phyloP scores from a whole-genome alignment of 2,797 vertebrate genomes.

The Urocyon cinereoargenteus region DNA sequence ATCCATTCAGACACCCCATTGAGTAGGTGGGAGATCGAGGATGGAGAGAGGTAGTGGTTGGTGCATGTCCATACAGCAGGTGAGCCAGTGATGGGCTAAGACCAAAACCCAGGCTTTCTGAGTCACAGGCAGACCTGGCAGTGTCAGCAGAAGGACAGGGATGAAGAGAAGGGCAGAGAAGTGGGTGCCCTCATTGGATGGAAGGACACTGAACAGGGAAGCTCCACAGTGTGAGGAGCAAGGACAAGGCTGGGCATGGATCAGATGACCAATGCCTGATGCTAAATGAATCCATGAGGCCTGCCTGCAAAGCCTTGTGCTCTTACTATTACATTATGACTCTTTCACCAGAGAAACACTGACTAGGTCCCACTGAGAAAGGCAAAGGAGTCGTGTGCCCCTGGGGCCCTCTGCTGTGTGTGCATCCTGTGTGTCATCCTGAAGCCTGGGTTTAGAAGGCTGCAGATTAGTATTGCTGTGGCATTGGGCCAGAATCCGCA shows the following conservation, averaged over 20 bases:
- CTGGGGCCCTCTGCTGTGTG: background rate
- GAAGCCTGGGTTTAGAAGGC: background rate
- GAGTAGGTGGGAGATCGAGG: background rate
- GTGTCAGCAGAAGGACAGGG: background rate
- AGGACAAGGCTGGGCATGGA: background rate
- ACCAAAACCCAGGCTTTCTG: background rate
- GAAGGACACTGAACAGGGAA: background rate
- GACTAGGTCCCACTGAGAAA: background rate
- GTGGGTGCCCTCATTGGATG: background rate
- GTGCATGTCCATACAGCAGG: background rate
- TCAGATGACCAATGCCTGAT: background rate
- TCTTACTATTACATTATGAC: background rate
- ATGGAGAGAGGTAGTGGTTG: background rate
- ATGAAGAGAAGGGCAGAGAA: background rate
- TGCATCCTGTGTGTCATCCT: background rate
- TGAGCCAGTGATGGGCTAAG: background rate
- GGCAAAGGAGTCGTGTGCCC: background rate
- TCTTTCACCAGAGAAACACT: background rate
- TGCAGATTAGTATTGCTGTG: background rate
- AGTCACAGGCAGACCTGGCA: background rate
- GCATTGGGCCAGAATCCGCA: background rate
- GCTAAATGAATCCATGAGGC: background rate
- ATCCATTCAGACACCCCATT: background rate
- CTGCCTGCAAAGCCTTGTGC: background rate
- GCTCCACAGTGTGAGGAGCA: background rate